Percentiles rank a stretch among this genome's conserved stretches.
phyloP scores from a whole-genome alignment of 2,113 vertebrate species.

The Gallinago jamesoni region DNA sequence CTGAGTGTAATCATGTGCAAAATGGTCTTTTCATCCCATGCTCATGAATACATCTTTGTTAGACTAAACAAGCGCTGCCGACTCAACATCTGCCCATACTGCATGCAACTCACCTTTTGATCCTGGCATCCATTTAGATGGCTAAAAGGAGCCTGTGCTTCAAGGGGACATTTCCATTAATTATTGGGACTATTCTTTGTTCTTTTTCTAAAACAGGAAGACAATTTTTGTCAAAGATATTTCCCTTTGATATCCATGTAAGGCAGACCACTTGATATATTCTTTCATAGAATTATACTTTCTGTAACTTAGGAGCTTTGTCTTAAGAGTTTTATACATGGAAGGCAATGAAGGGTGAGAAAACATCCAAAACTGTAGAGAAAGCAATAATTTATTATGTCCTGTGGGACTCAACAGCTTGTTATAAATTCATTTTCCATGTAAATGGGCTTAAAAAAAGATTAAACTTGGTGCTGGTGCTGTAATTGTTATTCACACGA shows the following conservation, averaged over 20 bases:
- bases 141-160: constrained; percentile 22
- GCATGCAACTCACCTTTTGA: constrained; percentile 51
- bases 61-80: background rate
- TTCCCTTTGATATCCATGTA: constrained; percentile 10
- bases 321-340: background rate
- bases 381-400: constrained; percentile 40
- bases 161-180: background rate
- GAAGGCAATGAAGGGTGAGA: constrained; percentile 34
- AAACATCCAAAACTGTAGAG: constrained; percentile 4
- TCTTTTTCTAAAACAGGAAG: background rate
- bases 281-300: background rate
- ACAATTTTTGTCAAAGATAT: background rate
- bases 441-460: constrained; percentile 54
- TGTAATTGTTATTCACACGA: constrained; percentile 56
- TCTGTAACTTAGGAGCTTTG: constrained; percentile 19
- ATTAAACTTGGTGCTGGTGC: background rate
- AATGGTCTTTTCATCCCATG: constrained; percentile 35
- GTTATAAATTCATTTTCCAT: constrained; percentile 61
- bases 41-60: constrained; percentile 25
- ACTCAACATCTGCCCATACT: constrained; percentile 12
- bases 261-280: background rate
- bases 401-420: constrained; percentile 31
- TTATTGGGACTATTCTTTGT: background rate
- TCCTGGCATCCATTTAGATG: background rate
- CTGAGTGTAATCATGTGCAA: background rate